phyloP scores from a whole-genome alignment of 2,888 invertebrate species.

The Trichopoda pennipes region DNA sequence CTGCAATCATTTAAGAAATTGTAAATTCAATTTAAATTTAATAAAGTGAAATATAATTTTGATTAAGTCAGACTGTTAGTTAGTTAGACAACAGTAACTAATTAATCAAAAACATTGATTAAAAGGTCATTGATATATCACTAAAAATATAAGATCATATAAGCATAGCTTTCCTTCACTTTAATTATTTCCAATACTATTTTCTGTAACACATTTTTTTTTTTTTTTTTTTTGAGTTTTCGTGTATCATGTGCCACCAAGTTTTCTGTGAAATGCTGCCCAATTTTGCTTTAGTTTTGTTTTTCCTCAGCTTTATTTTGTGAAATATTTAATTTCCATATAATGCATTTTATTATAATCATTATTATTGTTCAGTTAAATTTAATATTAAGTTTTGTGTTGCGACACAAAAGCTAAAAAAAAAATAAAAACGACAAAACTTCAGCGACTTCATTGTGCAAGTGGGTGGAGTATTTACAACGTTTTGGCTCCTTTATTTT shows the following conservation, averaged over 20 bases:
- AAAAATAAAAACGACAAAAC: neutral
- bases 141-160: no score
- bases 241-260: slow-evolving; percentile 39
- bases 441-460: slow-evolving; percentile 44
- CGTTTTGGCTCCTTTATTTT: slow-evolving; percentile 49
- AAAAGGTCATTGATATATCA: no score
- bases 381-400: slow-evolving; percentile 18
- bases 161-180: neutral
- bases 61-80: no score
- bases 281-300: slow-evolving; percentile 45
- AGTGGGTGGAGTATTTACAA: slow-evolving; percentile 61
- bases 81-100: no score
- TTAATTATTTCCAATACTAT: neutral
- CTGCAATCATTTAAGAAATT: no score
- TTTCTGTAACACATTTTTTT: slow-evolving; percentile 13
- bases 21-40: no score
- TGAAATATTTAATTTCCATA: slow-evolving; percentile 52
- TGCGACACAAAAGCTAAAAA: neutral
- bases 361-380: slow-evolving; percentile 44
- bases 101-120: no score
- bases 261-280: slow-evolving; percentile 41
- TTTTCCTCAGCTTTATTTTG: slow-evolving; percentile 1
- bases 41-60: no score
- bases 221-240: slow-evolving; percentile 1
- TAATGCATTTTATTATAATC: slow-evolving; percentile 55